phyloP scores from a whole-genome alignment of 2,888 invertebrate genomes.

The Stenchaetothrips biformis region DNA sequence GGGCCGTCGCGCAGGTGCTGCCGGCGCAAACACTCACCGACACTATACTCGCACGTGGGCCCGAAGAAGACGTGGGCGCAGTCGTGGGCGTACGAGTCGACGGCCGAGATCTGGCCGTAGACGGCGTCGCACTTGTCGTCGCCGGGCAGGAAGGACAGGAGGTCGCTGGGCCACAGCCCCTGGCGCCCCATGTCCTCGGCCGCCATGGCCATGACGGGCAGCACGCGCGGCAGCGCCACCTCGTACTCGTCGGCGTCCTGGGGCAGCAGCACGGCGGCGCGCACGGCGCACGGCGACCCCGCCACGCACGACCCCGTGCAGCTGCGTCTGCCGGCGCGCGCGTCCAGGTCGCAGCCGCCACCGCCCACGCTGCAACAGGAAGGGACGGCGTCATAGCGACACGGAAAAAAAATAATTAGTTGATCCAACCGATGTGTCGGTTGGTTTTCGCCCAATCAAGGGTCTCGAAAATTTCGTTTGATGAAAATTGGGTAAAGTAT shows the following conservation, averaged over 20 bases:
- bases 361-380: neutral
- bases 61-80: slow-evolving; percentile 76
- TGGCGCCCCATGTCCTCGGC: slow-evolving; percentile 51
- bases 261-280: slow-evolving; percentile 38
- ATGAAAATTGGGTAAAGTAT: too few relatives aligned
- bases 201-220: slow-evolving; percentile 60
- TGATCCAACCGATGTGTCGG: too few relatives aligned
- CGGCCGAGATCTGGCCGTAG: slow-evolving; percentile 64
- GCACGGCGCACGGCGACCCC: slow-evolving; percentile 32
- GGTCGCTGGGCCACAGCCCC: slow-evolving; percentile 54
- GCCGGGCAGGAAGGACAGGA: slow-evolving; percentile 57
- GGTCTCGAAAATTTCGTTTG: too few relatives aligned
- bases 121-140: slow-evolving; percentile 72
- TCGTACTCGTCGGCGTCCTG: slow-evolving; percentile 35
- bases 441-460: too few relatives aligned
- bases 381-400: too few relatives aligned
- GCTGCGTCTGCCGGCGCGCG: neutral
- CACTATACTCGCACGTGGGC: slow-evolving; percentile 72
- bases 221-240: slow-evolving; percentile 49
- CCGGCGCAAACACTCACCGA: slow-evolving; percentile 57
- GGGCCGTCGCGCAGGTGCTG: too few relatives aligned
- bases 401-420: too few relatives aligned
- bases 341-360: neutral
- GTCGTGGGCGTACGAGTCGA: slow-evolving; percentile 63
- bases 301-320: neutral